Evolutionary conservation across 2,797 vertebrate genomes (phyloP).

Genomic region (Arnoldichthys spilopterus): DNA sequence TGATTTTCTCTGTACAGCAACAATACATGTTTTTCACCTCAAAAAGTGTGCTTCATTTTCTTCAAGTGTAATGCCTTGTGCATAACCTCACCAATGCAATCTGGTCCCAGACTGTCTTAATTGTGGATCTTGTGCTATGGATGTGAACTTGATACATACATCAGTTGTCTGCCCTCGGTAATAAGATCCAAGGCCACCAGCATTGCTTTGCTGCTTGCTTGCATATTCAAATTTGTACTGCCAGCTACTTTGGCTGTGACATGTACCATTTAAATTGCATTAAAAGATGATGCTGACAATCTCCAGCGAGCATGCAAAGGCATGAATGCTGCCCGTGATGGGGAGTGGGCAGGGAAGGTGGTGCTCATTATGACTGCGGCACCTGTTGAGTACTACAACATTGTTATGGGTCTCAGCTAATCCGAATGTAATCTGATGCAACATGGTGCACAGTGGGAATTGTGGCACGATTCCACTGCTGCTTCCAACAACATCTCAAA

Average conservation of each 20-base stretch:
- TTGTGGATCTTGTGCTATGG: slow-evolving; percentile 1
- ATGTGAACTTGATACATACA: slow-evolving; percentile 50
- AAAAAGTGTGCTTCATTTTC: no score
- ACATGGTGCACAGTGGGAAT: slow-evolving; percentile 74
- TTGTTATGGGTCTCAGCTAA: slow-evolving; percentile 40
- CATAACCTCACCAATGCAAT: not conserved
- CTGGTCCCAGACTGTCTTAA: not conserved
- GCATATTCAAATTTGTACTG: slow-evolving; percentile 27
- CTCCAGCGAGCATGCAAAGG: slow-evolving; percentile 48
- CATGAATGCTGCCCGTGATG: slow-evolving; percentile 10
- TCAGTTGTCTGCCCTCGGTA: slow-evolving; percentile 44
- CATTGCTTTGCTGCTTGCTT: slow-evolving; percentile 31
- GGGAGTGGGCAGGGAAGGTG: not conserved
- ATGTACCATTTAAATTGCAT: slow-evolving; percentile 63
- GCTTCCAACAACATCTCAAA: slow-evolving; percentile 58
- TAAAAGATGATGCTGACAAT: slow-evolving; percentile 61
- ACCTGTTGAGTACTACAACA: slow-evolving; percentile 65
- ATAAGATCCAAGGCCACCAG: slow-evolving; percentile 35
- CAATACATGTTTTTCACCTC: not conserved
- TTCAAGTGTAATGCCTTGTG: not conserved
- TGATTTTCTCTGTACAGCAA: no score
- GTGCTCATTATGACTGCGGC: slow-evolving; percentile 50
- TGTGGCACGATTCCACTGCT: slow-evolving; percentile 69
- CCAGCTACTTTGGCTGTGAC: slow-evolving; percentile 64
- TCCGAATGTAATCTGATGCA: slow-evolving; percentile 69